These are phyloP conservation scores for Rhopilema esculentum DNA, from an alignment of 30 jellyfish, hydroid and myxozoan species.

Conservation along the genomic window DNA sequence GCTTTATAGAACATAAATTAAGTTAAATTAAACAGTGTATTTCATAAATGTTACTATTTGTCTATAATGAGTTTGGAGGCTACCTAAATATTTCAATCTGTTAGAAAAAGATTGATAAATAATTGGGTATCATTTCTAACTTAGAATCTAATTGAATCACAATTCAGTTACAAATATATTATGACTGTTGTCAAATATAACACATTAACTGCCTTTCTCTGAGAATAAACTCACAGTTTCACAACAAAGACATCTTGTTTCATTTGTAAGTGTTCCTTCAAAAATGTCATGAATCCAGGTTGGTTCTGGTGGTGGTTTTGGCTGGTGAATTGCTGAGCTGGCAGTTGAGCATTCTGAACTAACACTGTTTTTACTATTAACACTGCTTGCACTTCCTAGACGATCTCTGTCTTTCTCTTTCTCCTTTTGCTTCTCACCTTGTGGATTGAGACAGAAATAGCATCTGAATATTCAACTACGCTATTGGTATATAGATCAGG, in stretches of 20 bases:
- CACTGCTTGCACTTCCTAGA: conserved; percentile 93
- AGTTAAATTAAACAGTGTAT: no score
- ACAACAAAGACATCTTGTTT: conserved; percentile 97
- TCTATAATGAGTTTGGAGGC: no score
- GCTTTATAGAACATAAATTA: no score
- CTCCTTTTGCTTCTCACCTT: conserved; percentile 87
- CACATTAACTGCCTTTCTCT: neutral
- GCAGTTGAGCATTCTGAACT: conserved; percentile 89
- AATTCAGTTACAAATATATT: neutral
- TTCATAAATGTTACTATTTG: no score
- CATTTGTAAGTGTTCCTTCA: conserved; percentile 96
- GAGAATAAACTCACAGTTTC: conserved; percentile 79
- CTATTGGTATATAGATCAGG: no score
- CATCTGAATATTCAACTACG: no score
- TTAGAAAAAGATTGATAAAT: no score
- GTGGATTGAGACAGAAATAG: neutral
- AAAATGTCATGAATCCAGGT: conserved; percentile 99
- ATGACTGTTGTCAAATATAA: neutral
- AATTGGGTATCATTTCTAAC: no score
- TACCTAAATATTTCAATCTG: no score
- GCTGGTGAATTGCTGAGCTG: conserved; percentile 54
- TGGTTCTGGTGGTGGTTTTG: conserved; percentile 91
- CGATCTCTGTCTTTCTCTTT: conserved; percentile 91
- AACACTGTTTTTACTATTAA: conserved; percentile 88
- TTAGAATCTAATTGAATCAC: no score